These are phyloP conservation scores for Stenodera caucasica DNA, from an alignment of 2,888 invertebrate species.

Conservation along the genomic window DNA sequence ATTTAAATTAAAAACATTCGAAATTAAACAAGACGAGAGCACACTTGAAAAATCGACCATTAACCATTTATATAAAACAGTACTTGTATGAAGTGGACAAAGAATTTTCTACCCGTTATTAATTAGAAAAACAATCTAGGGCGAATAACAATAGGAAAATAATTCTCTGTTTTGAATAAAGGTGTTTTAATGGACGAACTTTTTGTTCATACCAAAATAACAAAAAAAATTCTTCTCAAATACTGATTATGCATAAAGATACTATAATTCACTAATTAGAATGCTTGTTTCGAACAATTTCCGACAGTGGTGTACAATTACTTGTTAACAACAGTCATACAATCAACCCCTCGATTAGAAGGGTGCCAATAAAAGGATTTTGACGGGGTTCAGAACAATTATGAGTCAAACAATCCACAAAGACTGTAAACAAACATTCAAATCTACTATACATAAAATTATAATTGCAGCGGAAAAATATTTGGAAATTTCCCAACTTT, in stretches of 20 bases:
- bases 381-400: neutral
- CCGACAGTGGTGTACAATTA: conserved; percentile 8
- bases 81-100: neutral
- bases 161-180: no score
- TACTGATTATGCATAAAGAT: neutral
- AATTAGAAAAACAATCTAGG: neutral
- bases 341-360: conserved; percentile 1
- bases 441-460: no score
- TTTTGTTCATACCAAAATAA: no score
- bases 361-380: conserved; percentile 5
- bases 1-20: conserved; percentile 2
- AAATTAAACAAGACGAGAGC: neutral
- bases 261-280: neutral
- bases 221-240: no score
- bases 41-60: neutral
- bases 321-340: conserved; percentile 6
- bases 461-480: neutral
- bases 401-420: neutral
- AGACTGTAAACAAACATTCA: neutral
- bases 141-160: neutral
- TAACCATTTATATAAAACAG: neutral
- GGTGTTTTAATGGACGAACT: no score
- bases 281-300: neutral
- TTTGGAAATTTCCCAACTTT: neutral
- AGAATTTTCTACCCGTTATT: neutral